Base-by-base conservation (phyloP, 2,888 invertebrate genomes). In the Drosophila antonietae region DNA sequence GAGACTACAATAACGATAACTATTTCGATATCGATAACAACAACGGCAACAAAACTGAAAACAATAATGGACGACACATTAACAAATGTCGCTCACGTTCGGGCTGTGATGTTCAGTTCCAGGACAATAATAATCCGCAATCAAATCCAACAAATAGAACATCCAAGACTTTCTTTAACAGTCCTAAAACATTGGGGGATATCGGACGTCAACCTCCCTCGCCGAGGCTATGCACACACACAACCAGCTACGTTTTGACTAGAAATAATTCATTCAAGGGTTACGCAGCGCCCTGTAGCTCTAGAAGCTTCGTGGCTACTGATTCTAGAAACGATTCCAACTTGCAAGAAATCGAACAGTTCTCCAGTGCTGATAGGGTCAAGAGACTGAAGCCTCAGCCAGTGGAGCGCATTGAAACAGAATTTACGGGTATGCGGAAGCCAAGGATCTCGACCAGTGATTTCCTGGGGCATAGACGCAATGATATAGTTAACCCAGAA, bases 61-160 rank as follows among this genome's bases (percentile, higher is more conserved):
- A 12, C 20, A 12, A 15, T 15, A 14, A 33, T 15, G 53, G 10
- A 0, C 31, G 15, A 6, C 31, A 46, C 6, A 10, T 56, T 4
- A 12, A 2, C 10, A 39, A n/a, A 12, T 18, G 56, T 31, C 80
- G 77, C 7, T 67, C 71, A 1, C 80, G 67, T 12, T 75, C 77
- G 18, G 77, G 77, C 14, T 79, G 77, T 18, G 77, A 79, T 44
- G 41, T 44, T 2, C 64, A 64, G 9, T 79, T 65, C 9, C 28
- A 18, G 20, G 59, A 74, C n/a, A 41, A 49, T 44, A 43, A 55
- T 0, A 43, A 55, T 0, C 18, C 9, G 5, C 2, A 6, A 8
- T 2, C n/a, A 10, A 15, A 12, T 15, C 18, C 12, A 0, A 3
- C 6, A 15, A 1, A 55, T 1, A n/a, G 8, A 5, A 23, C 15